Conservation (phyloP, 2,888 invertebrate species). For the Drosophila nr. perissopoda region DNA sequence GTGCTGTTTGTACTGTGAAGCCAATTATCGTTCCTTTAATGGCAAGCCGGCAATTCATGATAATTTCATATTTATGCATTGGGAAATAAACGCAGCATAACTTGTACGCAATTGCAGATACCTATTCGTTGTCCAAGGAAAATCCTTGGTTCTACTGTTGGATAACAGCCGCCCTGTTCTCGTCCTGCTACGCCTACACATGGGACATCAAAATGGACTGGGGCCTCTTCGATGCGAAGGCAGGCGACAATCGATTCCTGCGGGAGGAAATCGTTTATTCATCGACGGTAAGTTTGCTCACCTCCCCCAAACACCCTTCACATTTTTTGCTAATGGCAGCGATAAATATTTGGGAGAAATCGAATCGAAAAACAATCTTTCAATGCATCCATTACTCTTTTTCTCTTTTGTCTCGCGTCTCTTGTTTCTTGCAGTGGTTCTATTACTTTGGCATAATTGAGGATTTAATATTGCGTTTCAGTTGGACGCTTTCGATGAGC, state of each 20-base stretch:
- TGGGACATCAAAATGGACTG: slow-evolving; percentile 97
- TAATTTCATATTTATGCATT: slow-evolving; percentile 48
- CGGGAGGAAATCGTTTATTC: slow-evolving; percentile 93
- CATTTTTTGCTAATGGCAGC: slow-evolving; percentile 54
- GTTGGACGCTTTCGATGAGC: slow-evolving; percentile 91
- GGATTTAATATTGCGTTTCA: slow-evolving; percentile 91
- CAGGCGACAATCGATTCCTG: slow-evolving; percentile 91
- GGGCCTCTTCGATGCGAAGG: slow-evolving; percentile 91
- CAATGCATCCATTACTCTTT: slow-evolving; percentile 54
- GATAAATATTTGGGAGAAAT: slow-evolving; percentile 67
- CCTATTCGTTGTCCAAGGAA: slow-evolving; percentile 84
- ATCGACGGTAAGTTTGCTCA: slow-evolving; percentile 87
- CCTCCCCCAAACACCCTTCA: not conserved
- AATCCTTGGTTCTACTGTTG: slow-evolving; percentile 90
- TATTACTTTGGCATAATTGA: slow-evolving; percentile 94
- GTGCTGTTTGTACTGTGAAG: slow-evolving; percentile 51
- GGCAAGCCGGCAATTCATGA: slow-evolving; percentile 48
- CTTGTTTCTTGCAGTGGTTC: slow-evolving; percentile 86
- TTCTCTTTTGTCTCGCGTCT: slow-evolving; percentile 2
- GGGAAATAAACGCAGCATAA: not conserved
- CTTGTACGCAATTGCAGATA: slow-evolving; percentile 35
- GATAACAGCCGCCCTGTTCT: slow-evolving; percentile 89
- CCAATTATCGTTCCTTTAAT: slow-evolving; percentile 62
- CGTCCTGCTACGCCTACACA: slow-evolving; percentile 92
- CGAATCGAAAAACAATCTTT: slow-evolving; percentile 60